Evolutionary conservation across 2,888 invertebrate genomes (phyloP).

Genomic region (Cinara cedri): DNA sequence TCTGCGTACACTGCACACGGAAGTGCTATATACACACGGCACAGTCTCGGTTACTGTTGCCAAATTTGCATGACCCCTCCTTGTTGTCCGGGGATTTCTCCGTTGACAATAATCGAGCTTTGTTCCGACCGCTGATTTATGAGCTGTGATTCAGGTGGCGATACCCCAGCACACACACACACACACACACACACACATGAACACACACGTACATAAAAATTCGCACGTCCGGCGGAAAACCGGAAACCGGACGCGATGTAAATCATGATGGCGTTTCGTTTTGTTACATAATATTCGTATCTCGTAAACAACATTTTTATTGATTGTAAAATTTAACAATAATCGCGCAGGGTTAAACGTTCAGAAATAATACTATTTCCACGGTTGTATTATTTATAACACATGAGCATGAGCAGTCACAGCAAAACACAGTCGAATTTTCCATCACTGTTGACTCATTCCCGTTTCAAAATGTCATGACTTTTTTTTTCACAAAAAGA

Average conservation of each 20-base stretch:
- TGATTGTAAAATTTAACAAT: not conserved
- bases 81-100: slow-evolving; percentile 30
- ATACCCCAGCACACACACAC: not conserved
- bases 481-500: no score
- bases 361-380: no score
- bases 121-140: slow-evolving; percentile 51
- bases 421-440: no score
- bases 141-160: slow-evolving; percentile 49
- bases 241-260: slow-evolving; percentile 51
- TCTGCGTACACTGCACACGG: slow-evolving; percentile 14
- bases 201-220: slow-evolving; percentile 25
- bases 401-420: no score
- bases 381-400: no score
- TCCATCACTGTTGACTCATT: no score
- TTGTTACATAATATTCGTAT: not conserved
- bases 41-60: slow-evolving; percentile 37
- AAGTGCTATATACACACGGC: slow-evolving; percentile 19
- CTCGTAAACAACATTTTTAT: slow-evolving; percentile 6
- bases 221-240: slow-evolving; percentile 31
- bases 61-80: slow-evolving; percentile 52
- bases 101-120: slow-evolving; percentile 53
- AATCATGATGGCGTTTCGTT: slow-evolving; percentile 29
- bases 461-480: no score
- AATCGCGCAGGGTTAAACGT: no score
- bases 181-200: slow-evolving; percentile 8